phyloP scores from a whole-genome alignment of 2,888 invertebrate genomes.

The Stenotaenia linearis region DNA sequence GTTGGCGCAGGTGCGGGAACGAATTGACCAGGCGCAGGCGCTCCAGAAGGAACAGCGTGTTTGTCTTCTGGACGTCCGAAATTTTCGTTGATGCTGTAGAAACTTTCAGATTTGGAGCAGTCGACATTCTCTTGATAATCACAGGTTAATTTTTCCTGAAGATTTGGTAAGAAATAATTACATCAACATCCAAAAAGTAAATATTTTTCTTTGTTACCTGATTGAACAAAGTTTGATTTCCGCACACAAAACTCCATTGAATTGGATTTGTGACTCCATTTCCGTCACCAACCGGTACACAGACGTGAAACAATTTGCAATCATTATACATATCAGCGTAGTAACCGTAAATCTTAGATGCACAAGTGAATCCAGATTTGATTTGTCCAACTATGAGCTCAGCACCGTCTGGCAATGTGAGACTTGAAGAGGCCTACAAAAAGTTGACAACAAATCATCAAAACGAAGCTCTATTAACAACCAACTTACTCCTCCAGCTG shows the following conservation, averaged over 20 bases:
- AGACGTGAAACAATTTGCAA: slow-evolving; percentile 36
- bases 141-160: slow-evolving; percentile 35
- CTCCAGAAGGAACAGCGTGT: not conserved
- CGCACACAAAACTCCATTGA: slow-evolving; percentile 37
- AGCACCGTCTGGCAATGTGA: slow-evolving; percentile 33
- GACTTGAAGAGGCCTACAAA: not conserved
- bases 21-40: not conserved
- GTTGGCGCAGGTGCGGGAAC: not conserved
- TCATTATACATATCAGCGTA: slow-evolving; percentile 35
- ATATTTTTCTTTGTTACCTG: slow-evolving; percentile 34
- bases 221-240: slow-evolving; percentile 37
- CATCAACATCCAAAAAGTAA: not conserved
- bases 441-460: not conserved
- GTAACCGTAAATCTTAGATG: slow-evolving; percentile 35
- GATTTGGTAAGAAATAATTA: not conserved
- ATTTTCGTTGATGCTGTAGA: slow-evolving; percentile 34
- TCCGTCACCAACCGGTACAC: slow-evolving; percentile 34
- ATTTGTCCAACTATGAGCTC: slow-evolving; percentile 33
- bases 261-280: slow-evolving; percentile 33
- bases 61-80: slow-evolving; percentile 24
- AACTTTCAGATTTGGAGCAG: slow-evolving; percentile 32
- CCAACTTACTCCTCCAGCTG: not conserved
- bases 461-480: not conserved
- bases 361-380: slow-evolving; percentile 34
- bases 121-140: slow-evolving; percentile 36